Base-by-base conservation (phyloP, 2,888 invertebrate genomes). In the Argyresthia albistria region DNA sequence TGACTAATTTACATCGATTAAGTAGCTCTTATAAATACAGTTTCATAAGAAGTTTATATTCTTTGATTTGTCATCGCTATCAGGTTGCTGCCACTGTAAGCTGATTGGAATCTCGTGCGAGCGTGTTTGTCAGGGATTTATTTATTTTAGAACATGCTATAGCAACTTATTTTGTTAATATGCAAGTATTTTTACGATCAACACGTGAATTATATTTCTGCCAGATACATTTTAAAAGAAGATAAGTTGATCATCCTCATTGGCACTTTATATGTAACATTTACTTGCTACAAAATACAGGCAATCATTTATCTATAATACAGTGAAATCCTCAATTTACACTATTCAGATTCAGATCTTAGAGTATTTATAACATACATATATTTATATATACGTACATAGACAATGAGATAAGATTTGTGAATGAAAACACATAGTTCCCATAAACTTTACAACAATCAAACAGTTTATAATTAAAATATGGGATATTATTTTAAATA, bases 371-470 rank as follows among this genome's bases (percentile, higher is more conserved):
- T 50, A 50, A 50, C 50, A 50, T 47, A 53, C 49, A 25, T 54
- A 46, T 45, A 50, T 39, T 4, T 54, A 46, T 45, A 25, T 6
- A 25, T 25, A 25, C 25, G 25, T 54, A 54, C 51, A 73, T 69
- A 80, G 75, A 81, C 77, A 75, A 70, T 75, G 77, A 52, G 48
- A 78, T 76, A 76, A 75, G 73, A 76, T 70, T 74, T 71, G 71
- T 65, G 65, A 65, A 78, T 81, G 74, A 74, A 76, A 80, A 81
- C 75, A 53, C 67, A 59, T 53, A 55, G 74, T 77, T 76, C 67
- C 59, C 76, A 73, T 81, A 84, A 82, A 83, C 76, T 81, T 84
- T 80, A 80, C 79, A 86, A 84, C 75, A 77, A 78, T 82, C 63
- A 83, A 87, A 83, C 82, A 83, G 77, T 80, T 73, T 69, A 70